These are phyloP conservation scores for Ophion ellenae DNA, from an alignment of 2,888 invertebrate species.

Conservation along the genomic window DNA sequence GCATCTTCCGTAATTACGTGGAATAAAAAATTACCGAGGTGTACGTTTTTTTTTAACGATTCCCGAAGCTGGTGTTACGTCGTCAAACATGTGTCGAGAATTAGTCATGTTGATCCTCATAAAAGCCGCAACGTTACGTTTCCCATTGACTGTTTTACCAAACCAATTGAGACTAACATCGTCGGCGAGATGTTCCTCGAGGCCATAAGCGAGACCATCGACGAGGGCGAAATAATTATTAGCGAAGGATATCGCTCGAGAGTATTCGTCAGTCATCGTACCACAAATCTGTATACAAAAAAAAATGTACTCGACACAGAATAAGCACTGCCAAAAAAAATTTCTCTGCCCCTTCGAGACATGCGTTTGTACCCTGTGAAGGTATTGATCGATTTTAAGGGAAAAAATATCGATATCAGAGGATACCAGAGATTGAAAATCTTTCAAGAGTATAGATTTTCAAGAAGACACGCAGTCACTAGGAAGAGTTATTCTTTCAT, in stretches of 20 bases:
- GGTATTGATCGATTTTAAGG: too few species aligned
- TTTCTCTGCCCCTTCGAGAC: too few species aligned
- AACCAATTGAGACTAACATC: constrained; percentile 87
- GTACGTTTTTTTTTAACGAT: constrained; percentile 65
- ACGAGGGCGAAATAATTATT: constrained; percentile 84
- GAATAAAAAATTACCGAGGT: constrained; percentile 32
- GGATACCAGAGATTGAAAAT: too few species aligned
- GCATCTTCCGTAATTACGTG: background rate
- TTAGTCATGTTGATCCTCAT: constrained; percentile 85
- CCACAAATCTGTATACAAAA: background rate
- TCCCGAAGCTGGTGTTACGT: constrained; percentile 77
- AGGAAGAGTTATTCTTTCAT: too few species aligned
- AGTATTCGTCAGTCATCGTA: constrained; percentile 62
- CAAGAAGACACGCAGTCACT: too few species aligned
- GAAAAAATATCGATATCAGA: too few species aligned
- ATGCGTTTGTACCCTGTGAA: too few species aligned
- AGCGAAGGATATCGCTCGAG: constrained; percentile 83
- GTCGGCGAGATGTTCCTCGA: constrained; percentile 85
- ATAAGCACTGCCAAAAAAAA: background rate
- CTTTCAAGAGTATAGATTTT: too few species aligned
- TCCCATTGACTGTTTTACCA: constrained; percentile 86
- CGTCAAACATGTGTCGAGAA: constrained; percentile 85
- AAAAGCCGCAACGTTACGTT: constrained; percentile 86
- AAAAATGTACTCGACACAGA: background rate
- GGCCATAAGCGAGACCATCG: constrained; percentile 84